Evolutionary conservation across 2,797 vertebrate genomes (phyloP).

Genomic region (Pseudochirops cupreus): DNA sequence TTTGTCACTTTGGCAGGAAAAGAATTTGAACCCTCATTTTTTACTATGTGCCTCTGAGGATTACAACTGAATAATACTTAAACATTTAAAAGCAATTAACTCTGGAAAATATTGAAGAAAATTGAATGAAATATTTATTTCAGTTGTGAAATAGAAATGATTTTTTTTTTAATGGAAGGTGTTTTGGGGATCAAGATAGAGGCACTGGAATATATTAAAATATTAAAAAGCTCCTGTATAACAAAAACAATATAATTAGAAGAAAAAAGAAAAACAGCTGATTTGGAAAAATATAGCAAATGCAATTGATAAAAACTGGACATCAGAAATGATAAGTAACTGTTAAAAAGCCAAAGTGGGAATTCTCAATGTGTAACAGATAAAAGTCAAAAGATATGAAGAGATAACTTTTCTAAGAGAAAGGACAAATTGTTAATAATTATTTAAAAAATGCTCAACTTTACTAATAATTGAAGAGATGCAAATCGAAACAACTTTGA

Average conservation of each 20-base stretch:
- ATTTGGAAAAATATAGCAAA: background rate
- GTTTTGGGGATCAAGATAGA: background rate
- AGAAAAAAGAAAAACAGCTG: background rate
- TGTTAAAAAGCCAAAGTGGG: background rate
- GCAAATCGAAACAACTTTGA: background rate
- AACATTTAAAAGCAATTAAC: constrained; percentile 1
- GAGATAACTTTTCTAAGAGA: background rate
- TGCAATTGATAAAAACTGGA: background rate
- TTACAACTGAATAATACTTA: background rate
- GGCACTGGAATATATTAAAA: background rate
- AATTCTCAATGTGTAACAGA: background rate
- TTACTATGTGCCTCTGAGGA: background rate
- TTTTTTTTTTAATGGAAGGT: background rate
- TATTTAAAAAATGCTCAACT: background rate
- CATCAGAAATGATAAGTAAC: background rate
- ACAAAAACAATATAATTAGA: background rate
- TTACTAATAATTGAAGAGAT: background rate
- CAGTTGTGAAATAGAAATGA: background rate
- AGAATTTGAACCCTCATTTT: background rate
- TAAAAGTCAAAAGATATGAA: background rate
- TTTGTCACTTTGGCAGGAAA: background rate
- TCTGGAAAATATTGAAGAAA: background rate
- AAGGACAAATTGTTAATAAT: background rate
- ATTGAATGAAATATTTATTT: background rate
- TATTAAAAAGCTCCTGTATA: background rate